Conservation (phyloP, 2,113 vertebrate species). For the Apaloderma vittatum region DNA sequence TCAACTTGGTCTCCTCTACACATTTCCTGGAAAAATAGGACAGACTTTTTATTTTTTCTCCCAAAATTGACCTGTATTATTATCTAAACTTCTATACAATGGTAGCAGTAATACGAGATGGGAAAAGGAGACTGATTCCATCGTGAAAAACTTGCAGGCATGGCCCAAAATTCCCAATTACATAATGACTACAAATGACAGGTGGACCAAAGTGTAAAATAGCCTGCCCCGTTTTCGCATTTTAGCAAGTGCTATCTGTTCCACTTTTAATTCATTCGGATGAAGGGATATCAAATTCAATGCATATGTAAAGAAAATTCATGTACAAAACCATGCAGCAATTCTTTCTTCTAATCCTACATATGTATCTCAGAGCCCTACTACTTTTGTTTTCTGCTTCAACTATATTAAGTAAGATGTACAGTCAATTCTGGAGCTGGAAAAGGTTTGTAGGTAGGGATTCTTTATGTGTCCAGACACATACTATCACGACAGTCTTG, state of each 20-base stretch:
- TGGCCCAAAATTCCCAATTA: neutral
- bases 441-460: neutral
- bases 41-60: neutral
- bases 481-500: neutral
- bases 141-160: neutral
- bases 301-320: neutral
- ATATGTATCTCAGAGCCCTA: neutral
- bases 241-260: neutral
- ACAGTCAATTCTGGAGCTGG: neutral
- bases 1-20: neutral
- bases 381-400: neutral
- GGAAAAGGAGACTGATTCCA: neutral
- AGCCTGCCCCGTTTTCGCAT: fast-evolving
- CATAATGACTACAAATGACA: neutral
- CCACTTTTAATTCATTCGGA: neutral
- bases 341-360: neutral
- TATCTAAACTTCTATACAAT: neutral
- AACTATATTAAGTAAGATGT: neutral
- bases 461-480: neutral
- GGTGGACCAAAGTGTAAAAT: neutral
- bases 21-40: neutral
- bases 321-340: neutral
- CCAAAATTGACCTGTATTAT: neutral
- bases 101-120: neutral
- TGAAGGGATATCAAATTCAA: neutral